Percentiles rank a stretch among this genome's conserved stretches.
Conservation (phyloP, 2,797 vertebrate genomes). For the Harpagifer antarcticus region DNA sequence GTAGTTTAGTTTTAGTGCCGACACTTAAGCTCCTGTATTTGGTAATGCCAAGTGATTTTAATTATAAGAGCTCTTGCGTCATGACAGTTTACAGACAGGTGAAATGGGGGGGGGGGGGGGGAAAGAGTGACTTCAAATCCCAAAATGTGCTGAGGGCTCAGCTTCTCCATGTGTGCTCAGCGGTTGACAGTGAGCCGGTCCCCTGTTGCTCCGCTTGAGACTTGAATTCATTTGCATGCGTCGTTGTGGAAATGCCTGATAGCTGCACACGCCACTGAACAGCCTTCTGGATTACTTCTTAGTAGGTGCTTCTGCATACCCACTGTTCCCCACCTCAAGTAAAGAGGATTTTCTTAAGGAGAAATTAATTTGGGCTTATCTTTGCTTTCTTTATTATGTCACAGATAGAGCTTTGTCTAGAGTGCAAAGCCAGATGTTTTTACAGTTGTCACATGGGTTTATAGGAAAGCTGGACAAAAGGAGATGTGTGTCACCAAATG, state of each 20-base stretch:
- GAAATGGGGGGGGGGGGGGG: slow-evolving; percentile 2
- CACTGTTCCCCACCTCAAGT: slow-evolving; percentile 51
- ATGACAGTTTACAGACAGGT: slow-evolving; percentile 14
- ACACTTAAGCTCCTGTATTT: slow-evolving; percentile 25
- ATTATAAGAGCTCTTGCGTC: slow-evolving; percentile 44
- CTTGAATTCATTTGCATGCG: slow-evolving; percentile 76
- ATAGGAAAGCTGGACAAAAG: slow-evolving; percentile 17
- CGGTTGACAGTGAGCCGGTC: slow-evolving; percentile 65
- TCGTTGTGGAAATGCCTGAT: slow-evolving; percentile 66
- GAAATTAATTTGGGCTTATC: slow-evolving; percentile 70
- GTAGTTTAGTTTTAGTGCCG: slow-evolving; percentile 40
- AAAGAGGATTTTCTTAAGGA: slow-evolving; percentile 66
- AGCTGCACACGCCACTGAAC: slow-evolving; percentile 67
- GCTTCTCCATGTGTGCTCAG: slow-evolving; percentile 62
- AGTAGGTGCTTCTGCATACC: slow-evolving; percentile 63
- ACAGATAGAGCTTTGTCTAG: slow-evolving; percentile 49
- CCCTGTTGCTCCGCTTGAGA: slow-evolving; percentile 65
- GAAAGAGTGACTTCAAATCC: slow-evolving; percentile 28
- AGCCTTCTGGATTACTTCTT: slow-evolving; percentile 73
- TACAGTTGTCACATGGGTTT: slow-evolving; percentile 30
- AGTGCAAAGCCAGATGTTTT: slow-evolving; percentile 52
- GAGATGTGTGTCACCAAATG: slow-evolving; percentile 31
- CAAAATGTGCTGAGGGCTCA: slow-evolving; percentile 58
- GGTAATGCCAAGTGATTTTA: slow-evolving; percentile 14
- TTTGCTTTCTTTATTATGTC: slow-evolving; percentile 47